Percentiles rank a stretch among this genome's conserved stretches.
These are phyloP conservation scores for Dynastes maya DNA, from an alignment of 2,888 invertebrate genomes.

Conservation along the genomic window DNA sequence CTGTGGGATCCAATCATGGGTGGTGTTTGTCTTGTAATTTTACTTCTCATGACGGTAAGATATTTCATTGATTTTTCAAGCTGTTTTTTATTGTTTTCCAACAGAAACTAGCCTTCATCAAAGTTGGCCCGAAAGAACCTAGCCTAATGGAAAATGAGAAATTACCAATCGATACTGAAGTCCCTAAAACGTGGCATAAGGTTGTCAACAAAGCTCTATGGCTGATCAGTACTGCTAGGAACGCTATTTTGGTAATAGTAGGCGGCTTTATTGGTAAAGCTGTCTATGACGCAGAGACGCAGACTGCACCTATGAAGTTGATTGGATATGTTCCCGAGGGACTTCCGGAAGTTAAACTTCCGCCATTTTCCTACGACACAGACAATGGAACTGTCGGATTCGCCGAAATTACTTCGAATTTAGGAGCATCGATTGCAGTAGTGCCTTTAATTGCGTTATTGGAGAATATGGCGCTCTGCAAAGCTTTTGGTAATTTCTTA, in stretches of 20 bases:
- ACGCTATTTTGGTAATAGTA: constrained; percentile 85
- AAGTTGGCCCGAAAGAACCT: constrained; percentile 46
- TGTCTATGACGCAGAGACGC: constrained; percentile 71
- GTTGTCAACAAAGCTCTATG: constrained; percentile 80
- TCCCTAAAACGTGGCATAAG: constrained; percentile 57
- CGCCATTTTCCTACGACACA: constrained; percentile 78
- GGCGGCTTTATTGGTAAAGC: constrained; percentile 82
- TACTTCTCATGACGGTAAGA: constrained; percentile 85
- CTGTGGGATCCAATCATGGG: constrained; percentile 86
- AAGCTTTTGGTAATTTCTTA: constrained; percentile 84
- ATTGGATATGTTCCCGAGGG: constrained; percentile 86
- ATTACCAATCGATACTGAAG: constrained; percentile 25
- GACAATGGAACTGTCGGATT: constrained; percentile 76
- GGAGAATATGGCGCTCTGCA: constrained; percentile 94
- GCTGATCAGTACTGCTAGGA: constrained; percentile 86
- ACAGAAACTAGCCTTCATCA: constrained; percentile 45
- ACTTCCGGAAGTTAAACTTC: constrained; percentile 78
- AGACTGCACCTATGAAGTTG: constrained; percentile 77
- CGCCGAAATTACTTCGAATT: constrained; percentile 82
- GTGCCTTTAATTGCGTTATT: constrained; percentile 90
- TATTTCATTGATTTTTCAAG: too few species aligned
- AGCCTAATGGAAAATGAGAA: constrained; percentile 27
- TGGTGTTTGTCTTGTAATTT: constrained; percentile 80
- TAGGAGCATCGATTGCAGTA: constrained; percentile 89
- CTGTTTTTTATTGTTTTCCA: not conserved